Base-by-base conservation (phyloP, 2,113 vertebrate species). In the Lepus timidus region DNA sequence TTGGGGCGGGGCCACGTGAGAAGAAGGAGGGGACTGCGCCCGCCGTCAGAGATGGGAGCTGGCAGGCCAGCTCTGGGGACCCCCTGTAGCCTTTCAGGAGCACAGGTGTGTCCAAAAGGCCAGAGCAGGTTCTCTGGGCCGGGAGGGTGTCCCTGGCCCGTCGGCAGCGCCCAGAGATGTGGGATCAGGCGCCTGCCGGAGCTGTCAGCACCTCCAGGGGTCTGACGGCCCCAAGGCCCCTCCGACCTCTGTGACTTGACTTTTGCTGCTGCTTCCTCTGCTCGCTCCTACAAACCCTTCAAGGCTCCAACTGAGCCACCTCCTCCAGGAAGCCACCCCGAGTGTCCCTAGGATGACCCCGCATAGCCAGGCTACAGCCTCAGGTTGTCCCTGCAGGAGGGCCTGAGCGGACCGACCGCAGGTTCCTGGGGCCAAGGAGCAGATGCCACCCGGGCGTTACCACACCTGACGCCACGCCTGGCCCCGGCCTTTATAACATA, bases 131-230 rank as follows among this genome's bases (percentile, higher is more conserved):
- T 1, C 36, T 20, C 3, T 16, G 4, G 55, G 39, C 20, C 13
- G 22, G 6, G 3, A 6, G 22, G 14, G 20, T 23, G 10, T 20
- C 11, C 31, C 2, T 13, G 67, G 39, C 64, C 3, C 20, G 20
- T 52, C 61, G n/a, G 19, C 25, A 22, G 10, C 39, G 79, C 12
- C 19, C 1, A 0, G 73, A 22, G 22, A 12, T 10, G 7, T 33
- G 44, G 68, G 22, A 22, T 1, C 0, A 20, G 16, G 36, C 7
- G 0, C 0, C 1, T 3, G 31, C 33, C 1, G 0, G 19, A 33
- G 78, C 80, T 39, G 0, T 2, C 0, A 0, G 73, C 0, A 0
- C 5, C 23, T 55, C 39, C 3, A 1, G 4, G 61, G 11, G 13
- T 92, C 51, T 55, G 44, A 44, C 44, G 44, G 44, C 44, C 44